phyloP scores from a whole-genome alignment of 1,140 invertebrate species.

The Philaenus spumarius region DNA sequence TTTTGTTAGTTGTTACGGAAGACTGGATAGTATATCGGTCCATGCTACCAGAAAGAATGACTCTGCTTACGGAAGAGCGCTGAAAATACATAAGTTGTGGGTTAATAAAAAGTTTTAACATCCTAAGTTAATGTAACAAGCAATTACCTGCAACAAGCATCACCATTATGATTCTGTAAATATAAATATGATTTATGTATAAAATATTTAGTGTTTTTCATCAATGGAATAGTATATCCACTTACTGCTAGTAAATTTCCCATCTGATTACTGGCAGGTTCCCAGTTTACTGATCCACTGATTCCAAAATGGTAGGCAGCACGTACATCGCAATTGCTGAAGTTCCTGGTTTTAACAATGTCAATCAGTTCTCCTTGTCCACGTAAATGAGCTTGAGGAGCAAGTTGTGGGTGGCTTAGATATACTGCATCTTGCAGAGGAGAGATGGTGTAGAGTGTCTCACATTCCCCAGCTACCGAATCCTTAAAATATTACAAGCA shows the following conservation, averaged over 20 bases:
- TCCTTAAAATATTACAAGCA: conserved; percentile 31
- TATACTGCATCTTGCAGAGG: conserved; percentile 46
- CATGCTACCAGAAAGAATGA: conserved; percentile 46
- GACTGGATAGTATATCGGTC: conserved; percentile 53
- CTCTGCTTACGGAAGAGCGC: conserved; percentile 46
- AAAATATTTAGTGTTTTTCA: too few relatives aligned
- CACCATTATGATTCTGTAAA: too few relatives aligned
- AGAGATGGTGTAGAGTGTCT: conserved; percentile 56
- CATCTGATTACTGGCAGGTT: conserved; percentile 46
- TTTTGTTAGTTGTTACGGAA: conserved; percentile 48
- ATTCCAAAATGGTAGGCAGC: conserved; percentile 54
- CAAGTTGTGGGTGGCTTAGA: conserved; percentile 42
- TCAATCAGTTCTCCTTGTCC: conserved; percentile 47
- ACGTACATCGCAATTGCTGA: conserved; percentile 49
- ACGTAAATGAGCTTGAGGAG: conserved; percentile 39
- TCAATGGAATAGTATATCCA: conserved; percentile 10
- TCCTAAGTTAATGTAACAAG: too few relatives aligned
- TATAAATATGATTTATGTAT: too few relatives aligned
- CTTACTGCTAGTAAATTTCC: conserved; percentile 49
- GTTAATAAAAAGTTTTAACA: too few relatives aligned
- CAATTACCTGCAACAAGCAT: too few relatives aligned
- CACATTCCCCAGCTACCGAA: conserved; percentile 57
- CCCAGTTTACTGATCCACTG: conserved; percentile 43
- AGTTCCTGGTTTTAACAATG: conserved; percentile 59
- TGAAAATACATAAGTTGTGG: conserved; percentile 18